Conservation (phyloP, 2,113 vertebrate species). For the Irena cyanogastra region DNA sequence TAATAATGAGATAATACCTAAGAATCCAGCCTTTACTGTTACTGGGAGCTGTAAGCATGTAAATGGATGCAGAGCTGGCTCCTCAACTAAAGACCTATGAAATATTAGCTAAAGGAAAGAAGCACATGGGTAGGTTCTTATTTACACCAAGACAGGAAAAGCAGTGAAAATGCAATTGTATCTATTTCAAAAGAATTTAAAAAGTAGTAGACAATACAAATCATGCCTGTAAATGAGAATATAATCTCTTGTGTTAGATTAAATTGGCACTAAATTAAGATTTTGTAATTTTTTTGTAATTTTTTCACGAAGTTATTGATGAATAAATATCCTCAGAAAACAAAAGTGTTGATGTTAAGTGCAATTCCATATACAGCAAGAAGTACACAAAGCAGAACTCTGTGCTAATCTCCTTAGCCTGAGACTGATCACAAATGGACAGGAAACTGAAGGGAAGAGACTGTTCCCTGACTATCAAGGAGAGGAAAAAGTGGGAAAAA, state of each 20-base stretch:
- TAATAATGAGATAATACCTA: constrained; percentile 1
- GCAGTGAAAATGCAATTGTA: not conserved
- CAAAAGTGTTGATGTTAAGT: not conserved
- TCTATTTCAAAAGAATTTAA: not conserved
- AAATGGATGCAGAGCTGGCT: not conserved
- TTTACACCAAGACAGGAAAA: not conserved
- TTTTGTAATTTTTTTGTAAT: not conserved
- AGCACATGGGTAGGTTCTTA: not conserved
- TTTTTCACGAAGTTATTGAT: not conserved
- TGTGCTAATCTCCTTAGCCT: not conserved
- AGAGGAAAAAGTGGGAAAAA: not conserved
- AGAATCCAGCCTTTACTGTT: not conserved
- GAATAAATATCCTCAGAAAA: not conserved
- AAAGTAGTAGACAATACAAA: not conserved
- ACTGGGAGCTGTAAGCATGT: not conserved
- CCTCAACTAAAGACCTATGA: not conserved
- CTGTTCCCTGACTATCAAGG: not conserved
- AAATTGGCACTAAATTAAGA: not conserved
- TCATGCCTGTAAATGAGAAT: not conserved
- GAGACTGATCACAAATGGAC: not conserved
- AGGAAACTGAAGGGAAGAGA: not conserved
- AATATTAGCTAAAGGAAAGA: not conserved
- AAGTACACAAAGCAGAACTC: not conserved
- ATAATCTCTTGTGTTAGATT: not conserved
- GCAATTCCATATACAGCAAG: not conserved